Base-by-base conservation (phyloP, 1,140 invertebrate species). In the Ylistrum balloti region DNA sequence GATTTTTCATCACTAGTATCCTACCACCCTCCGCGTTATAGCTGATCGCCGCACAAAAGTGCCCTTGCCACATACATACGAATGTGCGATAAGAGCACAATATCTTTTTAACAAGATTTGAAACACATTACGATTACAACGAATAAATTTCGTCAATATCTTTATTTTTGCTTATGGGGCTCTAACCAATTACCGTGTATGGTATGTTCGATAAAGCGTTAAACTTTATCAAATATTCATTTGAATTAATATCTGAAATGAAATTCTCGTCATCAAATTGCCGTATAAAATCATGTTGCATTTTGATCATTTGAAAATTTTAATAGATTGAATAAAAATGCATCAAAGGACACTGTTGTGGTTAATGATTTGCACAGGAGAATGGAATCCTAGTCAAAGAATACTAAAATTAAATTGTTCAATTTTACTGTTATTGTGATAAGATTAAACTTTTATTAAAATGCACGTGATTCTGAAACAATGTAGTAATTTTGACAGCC, bases 21-120 rank as follows among this genome's bases (percentile, higher is more conserved):
- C 22, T 28, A 74, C 28, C 56, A 28, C 1, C 56, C n/a, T 5
- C 1, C 56, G 7, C 22, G n/a, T n/a, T 74, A 17, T 74, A 74
- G 15, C 2, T 74, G n/a, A 74, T 74, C 56, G 28, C 7, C n/a
- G 17, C 5, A 74, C 17, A 74, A 28, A 28, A 74, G 56, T 74
- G 13, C 41, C 9, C 41, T 45, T 45, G 41, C 10, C 56, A 74
- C 56, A 74, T 74, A 74, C 56, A 74, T 28, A 28, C 56, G 2
- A 74, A 74, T 28, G 56, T 74, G 22, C 3, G 56, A 74, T 74
- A 74, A 74, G 56, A 1, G 11, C n/a, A 74, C 28, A 28, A 28
- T 74, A 74, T 74, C 56, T 22, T n/a, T 74, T 74, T 74, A 74
- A 74, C 56, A 22, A 28, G 56, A 74, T 74, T n/a, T 74, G 56